Evolutionary conservation across 2,797 vertebrate species (phyloP).

Genomic region (Danionella dracula): DNA sequence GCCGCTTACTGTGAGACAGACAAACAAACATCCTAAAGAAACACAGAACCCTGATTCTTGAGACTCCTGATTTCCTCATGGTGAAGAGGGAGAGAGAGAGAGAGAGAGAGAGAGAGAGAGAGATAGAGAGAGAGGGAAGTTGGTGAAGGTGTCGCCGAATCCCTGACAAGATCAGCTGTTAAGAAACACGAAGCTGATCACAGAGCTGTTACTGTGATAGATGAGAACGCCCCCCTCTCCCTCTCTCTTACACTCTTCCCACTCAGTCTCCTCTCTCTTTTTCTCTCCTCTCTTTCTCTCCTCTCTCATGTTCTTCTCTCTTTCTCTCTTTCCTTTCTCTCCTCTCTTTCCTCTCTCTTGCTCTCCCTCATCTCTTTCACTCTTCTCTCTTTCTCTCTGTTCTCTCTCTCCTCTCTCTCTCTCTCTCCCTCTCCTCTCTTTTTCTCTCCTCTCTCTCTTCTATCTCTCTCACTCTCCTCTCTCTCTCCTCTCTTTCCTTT

Average conservation of each 20-base stretch:
- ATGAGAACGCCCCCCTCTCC: not conserved
- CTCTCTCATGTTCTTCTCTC: too few species aligned
- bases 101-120: too few species aligned
- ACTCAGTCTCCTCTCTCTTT: too few species aligned
- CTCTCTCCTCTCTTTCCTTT: not conserved
- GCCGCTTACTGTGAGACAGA: not conserved
- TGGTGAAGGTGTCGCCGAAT: slow-evolving; percentile 3
- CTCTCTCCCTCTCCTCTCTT: too few species aligned
- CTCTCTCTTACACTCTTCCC: too few species aligned
- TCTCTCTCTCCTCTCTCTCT: too few species aligned
- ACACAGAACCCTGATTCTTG: slow-evolving; percentile 7
- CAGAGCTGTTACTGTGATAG: not conserved
- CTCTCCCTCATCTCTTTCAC: not conserved
- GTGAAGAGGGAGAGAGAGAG: too few species aligned
- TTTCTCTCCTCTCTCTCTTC: too few species aligned
- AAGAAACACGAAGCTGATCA: not conserved
- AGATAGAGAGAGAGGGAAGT: too few species aligned
- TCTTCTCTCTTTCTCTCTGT: not conserved
- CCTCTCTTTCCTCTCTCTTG: too few species aligned
- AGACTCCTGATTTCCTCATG: slow-evolving; percentile 6
- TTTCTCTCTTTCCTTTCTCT: too few species aligned
- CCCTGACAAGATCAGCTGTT: not conserved
- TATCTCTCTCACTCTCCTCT: not conserved
- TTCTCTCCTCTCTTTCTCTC: too few species aligned
- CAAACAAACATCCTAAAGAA: slow-evolving; percentile 8